Conservation (phyloP, 2,113 vertebrate genomes). For the Egretta garzetta region DNA sequence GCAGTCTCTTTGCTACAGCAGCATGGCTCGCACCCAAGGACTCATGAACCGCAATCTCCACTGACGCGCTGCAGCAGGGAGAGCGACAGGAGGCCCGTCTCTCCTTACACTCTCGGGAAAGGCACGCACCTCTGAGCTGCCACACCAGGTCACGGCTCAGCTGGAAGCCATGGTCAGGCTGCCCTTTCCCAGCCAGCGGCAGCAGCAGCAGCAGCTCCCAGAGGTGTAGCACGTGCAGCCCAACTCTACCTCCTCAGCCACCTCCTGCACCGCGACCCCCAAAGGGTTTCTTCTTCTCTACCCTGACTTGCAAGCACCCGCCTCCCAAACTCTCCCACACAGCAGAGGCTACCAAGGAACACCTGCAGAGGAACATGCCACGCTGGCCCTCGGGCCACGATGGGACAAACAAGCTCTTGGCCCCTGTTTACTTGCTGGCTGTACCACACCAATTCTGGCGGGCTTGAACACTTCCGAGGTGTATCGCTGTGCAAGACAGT, state of each 20-base stretch:
- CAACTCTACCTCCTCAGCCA: background rate
- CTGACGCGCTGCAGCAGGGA: fast-evolving
- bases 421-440: background rate
- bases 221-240: background rate
- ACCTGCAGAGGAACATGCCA: background rate
- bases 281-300: background rate
- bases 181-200: background rate
- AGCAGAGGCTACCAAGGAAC: background rate
- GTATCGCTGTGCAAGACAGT: fast-evolving
- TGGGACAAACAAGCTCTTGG: background rate
- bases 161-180: background rate
- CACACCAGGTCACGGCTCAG: background rate
- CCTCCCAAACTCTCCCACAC: background rate
- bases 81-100: background rate
- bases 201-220: background rate
- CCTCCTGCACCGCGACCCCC: background rate
- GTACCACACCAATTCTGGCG: background rate
- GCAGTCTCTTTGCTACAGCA: background rate
- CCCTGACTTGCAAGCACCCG: background rate
- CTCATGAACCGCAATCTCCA: background rate
- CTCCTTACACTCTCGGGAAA: background rate
- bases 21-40: too few species aligned
- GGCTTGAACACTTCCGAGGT: background rate
- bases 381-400: background rate
- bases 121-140: background rate